These are phyloP conservation scores for Sebastes fasciatus DNA, from an alignment of 2,113 vertebrate genomes.

Conservation along the genomic window DNA sequence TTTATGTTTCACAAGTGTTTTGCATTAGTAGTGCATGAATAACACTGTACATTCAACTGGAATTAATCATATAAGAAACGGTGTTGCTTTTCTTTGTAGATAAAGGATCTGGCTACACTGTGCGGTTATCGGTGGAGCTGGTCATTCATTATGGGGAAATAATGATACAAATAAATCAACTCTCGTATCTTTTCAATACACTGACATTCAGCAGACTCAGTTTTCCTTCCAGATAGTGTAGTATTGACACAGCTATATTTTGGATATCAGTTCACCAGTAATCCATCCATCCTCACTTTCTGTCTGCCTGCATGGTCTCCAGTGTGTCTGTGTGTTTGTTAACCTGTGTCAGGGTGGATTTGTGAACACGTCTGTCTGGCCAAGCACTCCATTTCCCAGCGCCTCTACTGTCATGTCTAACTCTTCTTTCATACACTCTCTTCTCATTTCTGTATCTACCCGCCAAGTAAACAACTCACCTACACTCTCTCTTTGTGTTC, in stretches of 20 bases:
- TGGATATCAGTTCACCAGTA: background rate
- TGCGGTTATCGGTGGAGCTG: constrained; percentile 1
- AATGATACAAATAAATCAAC: constrained; percentile 6
- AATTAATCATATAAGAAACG: background rate
- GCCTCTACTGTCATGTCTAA: constrained; percentile 21
- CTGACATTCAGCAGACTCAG: background rate
- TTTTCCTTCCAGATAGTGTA: background rate
- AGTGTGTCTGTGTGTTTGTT: constrained; percentile 1
- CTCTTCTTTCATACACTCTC: background rate
- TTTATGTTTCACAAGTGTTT: background rate
- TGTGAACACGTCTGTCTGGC: constrained; percentile 17
- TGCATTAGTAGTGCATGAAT: background rate
- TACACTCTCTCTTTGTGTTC: background rate
- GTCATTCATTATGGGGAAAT: constrained; percentile 1
- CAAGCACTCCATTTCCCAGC: background rate
- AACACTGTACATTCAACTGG: background rate
- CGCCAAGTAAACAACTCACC: constrained; percentile 19
- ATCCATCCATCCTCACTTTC: constrained; percentile 6
- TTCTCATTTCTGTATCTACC: background rate
- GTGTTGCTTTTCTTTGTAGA: background rate
- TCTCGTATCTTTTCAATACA: background rate
- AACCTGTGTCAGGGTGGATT: constrained; percentile 8
- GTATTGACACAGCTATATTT: background rate
- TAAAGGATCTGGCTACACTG: background rate
- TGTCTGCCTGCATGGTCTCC: background rate